Base-by-base conservation (phyloP, 2,888 invertebrate genomes). In the Plemyria rubiginata region DNA sequence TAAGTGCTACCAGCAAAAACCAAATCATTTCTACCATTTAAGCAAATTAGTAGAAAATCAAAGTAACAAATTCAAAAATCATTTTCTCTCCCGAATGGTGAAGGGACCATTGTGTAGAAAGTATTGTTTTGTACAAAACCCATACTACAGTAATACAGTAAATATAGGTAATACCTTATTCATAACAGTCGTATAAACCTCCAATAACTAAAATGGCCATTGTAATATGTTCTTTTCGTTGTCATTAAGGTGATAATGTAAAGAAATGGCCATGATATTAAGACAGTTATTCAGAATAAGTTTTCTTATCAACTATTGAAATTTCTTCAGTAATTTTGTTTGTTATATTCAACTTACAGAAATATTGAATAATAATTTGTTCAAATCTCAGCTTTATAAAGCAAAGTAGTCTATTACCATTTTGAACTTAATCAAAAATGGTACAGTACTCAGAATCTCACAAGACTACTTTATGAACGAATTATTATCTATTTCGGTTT, bases 41-140 rank as follows among this genome's bases (percentile, higher is more conserved):
- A 53, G 16, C 53, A 53, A 57, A 53, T 57, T 53, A 53, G 32
- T 56, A 16, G 46, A 62, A 49, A 50, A 38, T 11, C 4, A 16
- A 16, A 49, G 32, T 50, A 12, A 51, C 13, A 41, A 57, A 41
- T 52, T 48, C 5, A 48, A 46, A 48, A 36, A 51, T 60, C 16
- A 52, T 61, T 54, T 45, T 63, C 55, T 49, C 60, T 50, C 60
- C 65, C 66, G 43, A 55, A 54, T 29, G 65, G 63, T 68, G 48
- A 43, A 50, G 70, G 67, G 67, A 69, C 70, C 70, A 68, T 68
- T 51, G 70, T 40, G 57, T 56, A 59, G 53, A 45, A 38, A 40
- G 32, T 57, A 53, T 59, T 65, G 4, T 61, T 61, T 55, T 63
- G 40, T 62, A 55, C 60, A 67, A 69, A 65, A 66, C 65, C 61